Evolutionary conservation across 1,140 invertebrate species (phyloP).

Genomic region (Maniola jurtina): DNA sequence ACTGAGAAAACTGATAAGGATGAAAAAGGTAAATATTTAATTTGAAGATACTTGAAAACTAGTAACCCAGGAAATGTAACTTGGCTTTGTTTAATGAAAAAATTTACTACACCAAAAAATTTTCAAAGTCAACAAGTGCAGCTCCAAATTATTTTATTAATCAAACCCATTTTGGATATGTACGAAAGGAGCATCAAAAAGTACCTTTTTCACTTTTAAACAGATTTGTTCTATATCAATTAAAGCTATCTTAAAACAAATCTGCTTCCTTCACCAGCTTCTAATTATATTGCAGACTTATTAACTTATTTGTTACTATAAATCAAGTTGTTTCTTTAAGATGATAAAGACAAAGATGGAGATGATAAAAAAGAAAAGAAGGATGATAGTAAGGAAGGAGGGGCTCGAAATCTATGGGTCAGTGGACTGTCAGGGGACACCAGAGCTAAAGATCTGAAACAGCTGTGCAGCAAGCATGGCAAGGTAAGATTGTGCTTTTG

Average conservation of each 20-base stretch:
- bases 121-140: too few species aligned
- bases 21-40: constrained; percentile 57
- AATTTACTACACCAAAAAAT: too few species aligned
- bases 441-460: constrained; percentile 94
- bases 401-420: constrained; percentile 91
- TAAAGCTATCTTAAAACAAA: too few species aligned
- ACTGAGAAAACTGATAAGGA: constrained; percentile 61
- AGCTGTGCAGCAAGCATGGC: constrained; percentile 93
- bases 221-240: too few species aligned
- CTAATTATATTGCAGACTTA: not conserved
- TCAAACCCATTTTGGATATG: too few species aligned
- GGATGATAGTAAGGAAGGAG: constrained; percentile 66
- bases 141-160: too few species aligned
- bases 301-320: too few species aligned
- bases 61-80: not conserved
- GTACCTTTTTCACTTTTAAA: too few species aligned
- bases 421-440: constrained; percentile 94
- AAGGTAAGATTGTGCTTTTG: constrained; percentile 78
- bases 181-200: too few species aligned
- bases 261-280: too few species aligned
- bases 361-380: constrained; percentile 72
- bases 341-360: constrained; percentile 65
- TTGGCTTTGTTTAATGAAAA: not conserved
- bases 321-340: constrained; percentile 29
- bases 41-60: too few species aligned